Evolutionary conservation across 2,888 invertebrate species (phyloP), one percentile per base, ranked within the genome.

Genomic region (Chymomyza amoena): DNA sequence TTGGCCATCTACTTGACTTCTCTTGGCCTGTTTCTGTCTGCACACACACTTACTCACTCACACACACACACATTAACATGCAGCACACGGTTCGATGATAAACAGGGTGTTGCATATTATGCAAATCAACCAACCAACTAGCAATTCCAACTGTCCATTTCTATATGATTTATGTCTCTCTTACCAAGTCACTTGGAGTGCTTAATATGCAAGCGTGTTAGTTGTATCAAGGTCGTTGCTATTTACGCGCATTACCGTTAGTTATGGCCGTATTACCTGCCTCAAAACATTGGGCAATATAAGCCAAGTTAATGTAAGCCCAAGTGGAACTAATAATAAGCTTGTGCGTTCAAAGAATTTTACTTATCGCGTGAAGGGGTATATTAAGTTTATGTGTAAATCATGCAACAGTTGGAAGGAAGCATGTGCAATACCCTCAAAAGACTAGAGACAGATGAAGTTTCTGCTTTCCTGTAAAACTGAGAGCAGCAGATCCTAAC

Each of bases 41-140:
- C 39, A 45, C 13, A 45, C 13, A 45, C 13, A 15, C n/a, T n/a
- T n/a, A n/a, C n/a, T n/a, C n/a, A n/a, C n/a, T n/a, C 39, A 45
- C 39, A 45, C 39, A 1, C 39, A 13, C 0, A 45, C 4, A 45
- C 25, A 25, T 28, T 9, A 57, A 57, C 25, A 57, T 57, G 25
- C 57, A 25, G 20, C 25, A 15, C 28, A 18, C 28, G 57, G 0
- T 57, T 16, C 7, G 20, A 20, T 54, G 54, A 15, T 13, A 66
- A 71, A 60, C 69, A 60, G 68, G 39, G 72, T 62, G 68, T 54
- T 74, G 78, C 76, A 73, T 82, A 77, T 77, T 70, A 79, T 79
- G 15, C 61, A 64, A 68, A 73, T 67, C 39, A 57, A 25, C 1
- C 28, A 57, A 25, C 1, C 28, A 10, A 25, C 45, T 18, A 36